These are phyloP conservation scores for Agrilus cyanescens DNA, from an alignment of 2,888 invertebrate species.

Conservation along the genomic window DNA sequence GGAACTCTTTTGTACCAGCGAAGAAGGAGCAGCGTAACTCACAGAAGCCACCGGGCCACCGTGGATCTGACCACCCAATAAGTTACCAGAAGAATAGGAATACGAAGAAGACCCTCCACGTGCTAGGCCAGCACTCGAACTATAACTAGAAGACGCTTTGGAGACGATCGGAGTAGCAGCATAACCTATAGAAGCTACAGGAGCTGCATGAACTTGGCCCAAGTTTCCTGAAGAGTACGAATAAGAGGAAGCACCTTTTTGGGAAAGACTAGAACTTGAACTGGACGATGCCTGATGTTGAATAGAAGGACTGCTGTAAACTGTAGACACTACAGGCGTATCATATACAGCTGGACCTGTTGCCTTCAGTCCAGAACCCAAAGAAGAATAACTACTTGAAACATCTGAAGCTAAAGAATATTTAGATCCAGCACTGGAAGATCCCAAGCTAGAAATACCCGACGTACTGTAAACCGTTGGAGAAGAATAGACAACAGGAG, in stretches of 20 bases:
- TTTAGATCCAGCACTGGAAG: no score
- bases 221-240: conserved; percentile 2
- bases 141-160: no score
- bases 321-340: conserved; percentile 1
- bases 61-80: conserved; percentile 6
- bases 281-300: background rate
- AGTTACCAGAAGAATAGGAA: conserved; percentile 2
- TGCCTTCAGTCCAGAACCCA: no score
- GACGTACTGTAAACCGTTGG: no score
- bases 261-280: background rate
- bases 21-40: conserved; percentile 13
- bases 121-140: no score
- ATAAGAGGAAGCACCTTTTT: background rate
- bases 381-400: no score
- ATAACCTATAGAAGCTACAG: background rate
- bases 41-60: conserved; percentile 20
- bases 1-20: background rate
- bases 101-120: conserved; percentile 7
- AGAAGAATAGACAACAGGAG: no score
- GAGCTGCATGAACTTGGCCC: conserved; percentile 2
- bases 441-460: no score
- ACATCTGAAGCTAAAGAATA: no score
- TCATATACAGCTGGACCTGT: background rate
- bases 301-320: background rate
- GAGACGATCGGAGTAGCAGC: conserved; percentile 11